Percentiles rank a stretch among this genome's conserved stretches.
Evolutionary conservation across 2,888 invertebrate species (phyloP).

Genomic region (Nomada fucata): DNA sequence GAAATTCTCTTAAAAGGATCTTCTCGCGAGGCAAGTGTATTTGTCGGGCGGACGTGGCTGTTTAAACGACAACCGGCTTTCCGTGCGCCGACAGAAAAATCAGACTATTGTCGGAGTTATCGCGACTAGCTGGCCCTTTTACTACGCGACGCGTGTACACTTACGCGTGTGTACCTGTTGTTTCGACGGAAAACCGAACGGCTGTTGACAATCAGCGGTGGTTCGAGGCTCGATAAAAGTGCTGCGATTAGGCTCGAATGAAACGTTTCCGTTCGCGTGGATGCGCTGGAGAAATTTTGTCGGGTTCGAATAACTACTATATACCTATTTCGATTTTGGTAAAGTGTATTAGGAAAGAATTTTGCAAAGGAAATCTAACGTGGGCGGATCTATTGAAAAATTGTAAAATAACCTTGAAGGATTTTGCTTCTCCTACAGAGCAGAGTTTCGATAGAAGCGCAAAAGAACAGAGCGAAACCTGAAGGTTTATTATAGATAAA

Average conservation of each 20-base stretch:
- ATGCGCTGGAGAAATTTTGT: background rate
- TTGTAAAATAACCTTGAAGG: no score
- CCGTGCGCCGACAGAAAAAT: constrained; percentile 44
- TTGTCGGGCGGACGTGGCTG: constrained; percentile 33
- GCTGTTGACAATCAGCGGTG: background rate
- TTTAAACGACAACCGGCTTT: constrained; percentile 15
- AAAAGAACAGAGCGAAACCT: no score
- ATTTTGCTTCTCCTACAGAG: no score
- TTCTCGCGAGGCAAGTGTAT: constrained; percentile 43
- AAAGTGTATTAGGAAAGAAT: no score
- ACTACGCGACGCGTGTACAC: background rate
- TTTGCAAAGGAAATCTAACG: no score
- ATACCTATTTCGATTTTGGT: no score
- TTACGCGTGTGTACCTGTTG: constrained; percentile 15
- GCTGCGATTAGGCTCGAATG: background rate
- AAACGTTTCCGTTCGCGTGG: background rate
- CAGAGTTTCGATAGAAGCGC: no score
- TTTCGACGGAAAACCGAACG: background rate
- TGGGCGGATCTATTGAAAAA: no score
- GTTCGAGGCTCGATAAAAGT: background rate
- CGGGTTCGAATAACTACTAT: no score
- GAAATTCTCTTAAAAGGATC: constrained; percentile 46
- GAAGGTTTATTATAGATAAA: no score
- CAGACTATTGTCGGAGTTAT: constrained; percentile 23
- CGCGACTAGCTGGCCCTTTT: constrained; percentile 3